Conservation (phyloP, 1,140 invertebrate species). For the Wasmannia auropunctata region DNA sequence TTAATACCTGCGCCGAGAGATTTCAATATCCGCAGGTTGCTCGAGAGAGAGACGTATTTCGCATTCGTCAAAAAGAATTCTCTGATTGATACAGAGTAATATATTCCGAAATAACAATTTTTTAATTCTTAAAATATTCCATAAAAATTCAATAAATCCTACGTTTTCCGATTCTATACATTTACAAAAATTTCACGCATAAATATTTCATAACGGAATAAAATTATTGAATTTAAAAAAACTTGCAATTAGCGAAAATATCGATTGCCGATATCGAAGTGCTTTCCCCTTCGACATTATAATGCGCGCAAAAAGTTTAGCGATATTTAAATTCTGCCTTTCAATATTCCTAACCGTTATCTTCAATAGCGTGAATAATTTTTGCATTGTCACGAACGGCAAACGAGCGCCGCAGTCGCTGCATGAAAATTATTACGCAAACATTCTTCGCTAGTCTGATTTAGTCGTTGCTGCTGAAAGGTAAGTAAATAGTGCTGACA, state of each 20-base stretch:
- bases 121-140: background rate
- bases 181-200: background rate
- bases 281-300: background rate
- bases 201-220: background rate
- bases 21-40: background rate
- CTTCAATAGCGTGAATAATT: constrained; percentile 25
- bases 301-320: background rate
- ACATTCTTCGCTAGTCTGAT: background rate
- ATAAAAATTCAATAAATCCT: constrained; percentile 17
- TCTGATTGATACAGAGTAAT: background rate
- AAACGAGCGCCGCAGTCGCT: background rate
- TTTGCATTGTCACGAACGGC: constrained; percentile 44
- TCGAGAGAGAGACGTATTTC: background rate
- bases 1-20: background rate
- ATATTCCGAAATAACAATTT: background rate
- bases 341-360: constrained; percentile 16
- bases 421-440: constrained; percentile 43
- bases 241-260: constrained; percentile 35
- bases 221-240: constrained; percentile 14
- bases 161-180: background rate
- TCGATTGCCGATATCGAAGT: constrained; percentile 21
- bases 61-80: background rate
- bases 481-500: constrained; percentile 9
- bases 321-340: constrained; percentile 36
- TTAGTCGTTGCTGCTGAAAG: constrained; percentile 1